phyloP scores from a whole-genome alignment of 2,113 vertebrate species.

The Melanotaenia duboulayi region DNA sequence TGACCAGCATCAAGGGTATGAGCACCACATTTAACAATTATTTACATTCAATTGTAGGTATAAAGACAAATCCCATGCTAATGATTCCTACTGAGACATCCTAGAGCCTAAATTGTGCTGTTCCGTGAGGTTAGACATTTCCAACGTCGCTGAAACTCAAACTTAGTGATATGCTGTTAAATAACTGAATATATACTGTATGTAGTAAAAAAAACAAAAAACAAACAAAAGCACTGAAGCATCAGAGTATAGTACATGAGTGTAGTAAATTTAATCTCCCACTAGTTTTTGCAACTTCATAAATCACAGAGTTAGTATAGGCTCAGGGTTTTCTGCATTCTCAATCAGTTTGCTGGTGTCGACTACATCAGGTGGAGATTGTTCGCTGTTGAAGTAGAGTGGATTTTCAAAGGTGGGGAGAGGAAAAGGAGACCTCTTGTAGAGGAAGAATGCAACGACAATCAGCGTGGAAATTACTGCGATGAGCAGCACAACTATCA shows the following conservation, averaged over 20 bases:
- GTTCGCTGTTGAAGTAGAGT: slow-evolving; percentile 69
- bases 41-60: slow-evolving; percentile 54
- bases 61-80: slow-evolving; percentile 32
- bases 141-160: slow-evolving; percentile 51
- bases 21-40: slow-evolving; percentile 38
- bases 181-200: slow-evolving; percentile 60
- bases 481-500: slow-evolving; percentile 67
- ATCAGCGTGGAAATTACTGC: slow-evolving; percentile 29
- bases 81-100: slow-evolving; percentile 57
- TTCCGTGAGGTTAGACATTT: slow-evolving; percentile 46
- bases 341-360: slow-evolving; percentile 78
- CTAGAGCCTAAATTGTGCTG: slow-evolving; percentile 65
- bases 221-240: slow-evolving; percentile 23
- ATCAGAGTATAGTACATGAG: slow-evolving; percentile 36
- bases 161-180: slow-evolving; percentile 61
- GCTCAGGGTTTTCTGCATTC: slow-evolving; percentile 69
- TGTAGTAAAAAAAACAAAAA: slow-evolving; percentile 18
- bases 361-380: slow-evolving; percentile 68
- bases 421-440: slow-evolving; percentile 63
- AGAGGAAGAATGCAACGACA: slow-evolving; percentile 51
- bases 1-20: slow-evolving; percentile 42
- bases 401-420: slow-evolving; percentile 76
- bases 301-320: slow-evolving; percentile 72
- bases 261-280: slow-evolving; percentile 16
- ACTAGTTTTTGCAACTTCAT: slow-evolving; percentile 1